Evolutionary conservation across 37 sponge, comb jelly and placozoan species (phyloP).

Genomic region (Ephydatia muelleri): DNA sequence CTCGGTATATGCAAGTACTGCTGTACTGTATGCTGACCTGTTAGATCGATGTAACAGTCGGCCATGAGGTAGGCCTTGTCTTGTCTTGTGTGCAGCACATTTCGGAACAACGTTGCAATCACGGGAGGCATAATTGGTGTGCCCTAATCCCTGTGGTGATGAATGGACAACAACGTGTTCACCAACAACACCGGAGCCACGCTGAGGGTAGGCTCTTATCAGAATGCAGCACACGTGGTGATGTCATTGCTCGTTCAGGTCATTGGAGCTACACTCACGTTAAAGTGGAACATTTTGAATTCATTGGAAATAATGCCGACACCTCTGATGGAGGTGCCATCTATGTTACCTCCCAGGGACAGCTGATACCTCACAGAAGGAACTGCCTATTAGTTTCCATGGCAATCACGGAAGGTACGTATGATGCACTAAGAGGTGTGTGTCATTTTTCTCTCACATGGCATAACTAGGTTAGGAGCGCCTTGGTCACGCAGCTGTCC

Average conservation of each 20-base stretch:
- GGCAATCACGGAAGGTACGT: conserved; percentile 11
- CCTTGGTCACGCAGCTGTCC: conserved; percentile 11
- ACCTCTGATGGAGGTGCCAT: conserved; percentile 27
- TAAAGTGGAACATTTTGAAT: conserved; percentile 21
- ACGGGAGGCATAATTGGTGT: conserved; percentile 1
- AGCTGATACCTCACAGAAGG: conserved; percentile 29
- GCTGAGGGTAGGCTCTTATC: neutral
- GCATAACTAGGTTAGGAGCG: conserved; percentile 3
- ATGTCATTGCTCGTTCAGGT: conserved; percentile 26
- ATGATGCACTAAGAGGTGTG: neutral
- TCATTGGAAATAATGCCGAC: conserved; percentile 19
- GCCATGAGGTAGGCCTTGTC: too few species aligned
- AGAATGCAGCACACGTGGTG: neutral
- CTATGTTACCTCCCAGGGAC: conserved; percentile 32
- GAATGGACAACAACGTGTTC: conserved; percentile 7
- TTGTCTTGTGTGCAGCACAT: too few species aligned
- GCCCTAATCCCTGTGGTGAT: conserved; percentile 11
- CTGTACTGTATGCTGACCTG: neutral
- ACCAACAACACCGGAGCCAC: conserved; percentile 15
- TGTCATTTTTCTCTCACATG: neutral
- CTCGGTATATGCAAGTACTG: too few species aligned
- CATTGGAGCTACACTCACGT: conserved; percentile 7
- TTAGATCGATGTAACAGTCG: neutral
- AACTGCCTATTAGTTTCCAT: neutral
- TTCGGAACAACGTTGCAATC: neutral